These are phyloP conservation scores for Cerastis rubricosa DNA, from an alignment of 2,888 invertebrate genomes.

Conservation along the genomic window DNA sequence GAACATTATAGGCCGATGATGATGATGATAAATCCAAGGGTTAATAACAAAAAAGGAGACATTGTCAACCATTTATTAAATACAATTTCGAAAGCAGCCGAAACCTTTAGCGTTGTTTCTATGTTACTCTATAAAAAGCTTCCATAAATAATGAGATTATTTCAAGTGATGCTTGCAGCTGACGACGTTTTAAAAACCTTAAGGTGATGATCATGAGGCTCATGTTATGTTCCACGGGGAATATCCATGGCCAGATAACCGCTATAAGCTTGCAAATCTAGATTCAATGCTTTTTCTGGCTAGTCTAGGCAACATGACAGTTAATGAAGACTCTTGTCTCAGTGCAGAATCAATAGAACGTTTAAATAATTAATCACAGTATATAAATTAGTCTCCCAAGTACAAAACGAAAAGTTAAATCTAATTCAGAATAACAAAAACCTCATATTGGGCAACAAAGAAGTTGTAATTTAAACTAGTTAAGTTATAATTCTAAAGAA, in stretches of 20 bases:
- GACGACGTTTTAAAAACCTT: background rate
- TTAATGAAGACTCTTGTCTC: background rate
- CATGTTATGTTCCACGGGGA: background rate
- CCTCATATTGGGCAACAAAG: background rate
- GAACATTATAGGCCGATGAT: no score
- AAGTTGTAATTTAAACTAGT: background rate
- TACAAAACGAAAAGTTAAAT: background rate
- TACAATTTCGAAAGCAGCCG: background rate
- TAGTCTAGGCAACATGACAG: background rate
- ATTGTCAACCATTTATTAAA: background rate
- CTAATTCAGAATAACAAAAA: background rate
- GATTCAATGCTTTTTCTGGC: background rate
- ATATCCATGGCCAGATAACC: background rate
- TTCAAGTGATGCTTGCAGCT: no score
- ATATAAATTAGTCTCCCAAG: background rate
- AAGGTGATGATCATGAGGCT: background rate
- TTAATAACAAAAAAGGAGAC: background rate
- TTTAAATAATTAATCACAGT: background rate
- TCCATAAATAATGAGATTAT: background rate
- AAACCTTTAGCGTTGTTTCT: background rate
- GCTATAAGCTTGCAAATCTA: background rate
- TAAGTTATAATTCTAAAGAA: background rate
- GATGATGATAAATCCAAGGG: no score
- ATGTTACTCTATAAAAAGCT: background rate
- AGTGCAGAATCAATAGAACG: background rate